phyloP scores from a whole-genome alignment of 2,888 invertebrate genomes.

The Proisotoma minuta region DNA sequence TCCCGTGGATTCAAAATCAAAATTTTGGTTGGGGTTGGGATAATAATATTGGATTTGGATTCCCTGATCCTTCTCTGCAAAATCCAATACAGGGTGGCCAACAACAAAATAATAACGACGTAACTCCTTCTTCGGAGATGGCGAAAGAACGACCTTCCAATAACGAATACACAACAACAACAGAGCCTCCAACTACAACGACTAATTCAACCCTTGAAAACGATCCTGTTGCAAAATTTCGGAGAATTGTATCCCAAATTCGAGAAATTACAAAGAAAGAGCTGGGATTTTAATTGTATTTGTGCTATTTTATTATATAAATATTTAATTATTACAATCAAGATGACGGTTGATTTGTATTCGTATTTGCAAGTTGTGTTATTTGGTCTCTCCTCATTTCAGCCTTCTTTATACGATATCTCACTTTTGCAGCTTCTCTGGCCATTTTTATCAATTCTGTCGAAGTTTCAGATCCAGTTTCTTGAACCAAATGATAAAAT shows the following conservation, averaged over 20 bases:
- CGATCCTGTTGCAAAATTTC: conserved; percentile 26
- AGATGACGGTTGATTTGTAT: neutral
- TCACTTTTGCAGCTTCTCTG: neutral
- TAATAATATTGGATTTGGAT: neutral
- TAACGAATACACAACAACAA: neutral
- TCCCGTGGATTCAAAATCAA: too few relatives aligned
- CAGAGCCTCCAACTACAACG: neutral
- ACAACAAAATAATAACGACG: neutral
- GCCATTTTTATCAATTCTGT: neutral
- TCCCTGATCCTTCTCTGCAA: too few relatives aligned
- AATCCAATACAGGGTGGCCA: neutral
- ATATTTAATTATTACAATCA: neutral
- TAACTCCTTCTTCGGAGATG: neutral
- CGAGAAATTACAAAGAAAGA: conserved; percentile 30
- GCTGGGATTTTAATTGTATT: conserved; percentile 5
- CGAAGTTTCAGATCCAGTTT: conserved; percentile 29
- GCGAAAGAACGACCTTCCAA: neutral
- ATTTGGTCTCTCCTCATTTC: too few relatives aligned
- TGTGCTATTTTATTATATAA: too few relatives aligned
- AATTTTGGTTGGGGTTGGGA: neutral
- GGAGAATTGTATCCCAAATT: conserved; percentile 25
- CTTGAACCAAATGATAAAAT: conserved; percentile 34
- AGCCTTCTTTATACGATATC: too few relatives aligned
- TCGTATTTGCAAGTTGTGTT: too few relatives aligned
- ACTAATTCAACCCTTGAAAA: neutral